Conservation (phyloP, 1,140 invertebrate genomes). For the Scaptomyza pallida region DNA sequence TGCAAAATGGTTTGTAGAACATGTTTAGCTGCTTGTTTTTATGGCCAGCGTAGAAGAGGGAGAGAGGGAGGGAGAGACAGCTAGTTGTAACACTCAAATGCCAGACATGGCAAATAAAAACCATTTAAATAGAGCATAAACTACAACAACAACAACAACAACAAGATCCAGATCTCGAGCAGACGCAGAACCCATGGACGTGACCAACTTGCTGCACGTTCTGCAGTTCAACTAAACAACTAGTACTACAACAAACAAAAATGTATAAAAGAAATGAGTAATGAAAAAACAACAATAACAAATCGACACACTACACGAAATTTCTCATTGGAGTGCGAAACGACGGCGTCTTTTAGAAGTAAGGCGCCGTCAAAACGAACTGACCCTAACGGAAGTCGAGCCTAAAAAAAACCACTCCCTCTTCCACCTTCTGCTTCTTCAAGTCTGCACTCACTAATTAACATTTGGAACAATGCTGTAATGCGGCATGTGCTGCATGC, state of each 20-base stretch:
- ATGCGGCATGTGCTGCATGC: conserved; percentile 50
- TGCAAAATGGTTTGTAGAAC: conserved; percentile 41
- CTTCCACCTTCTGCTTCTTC: neutral
- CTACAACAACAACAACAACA: conserved; percentile 41
- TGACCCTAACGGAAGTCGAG: conserved; percentile 29
- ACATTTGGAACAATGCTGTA: conserved; percentile 49
- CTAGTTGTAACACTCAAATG: conserved; percentile 56
- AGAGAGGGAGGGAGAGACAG: no score
- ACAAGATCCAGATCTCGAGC: conserved; percentile 32
- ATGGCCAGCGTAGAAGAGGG: no score
- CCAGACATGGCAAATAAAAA: conserved; percentile 76
- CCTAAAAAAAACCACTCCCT: neutral
- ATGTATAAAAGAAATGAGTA: conserved; percentile 9
- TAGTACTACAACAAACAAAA: conserved; percentile 20
- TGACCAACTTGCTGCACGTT: conserved; percentile 70
- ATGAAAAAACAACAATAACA: conserved; percentile 15
- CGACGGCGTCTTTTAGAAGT: conserved; percentile 32
- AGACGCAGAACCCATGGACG: conserved; percentile 44
- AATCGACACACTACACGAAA: conserved; percentile 69
- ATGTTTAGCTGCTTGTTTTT: conserved; percentile 62
- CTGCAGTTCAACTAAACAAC: conserved; percentile 9
- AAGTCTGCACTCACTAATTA: conserved; percentile 60
- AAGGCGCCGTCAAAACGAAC: conserved; percentile 48
- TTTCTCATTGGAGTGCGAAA: conserved; percentile 76
- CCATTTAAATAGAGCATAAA: conserved; percentile 76